Percentiles rank a stretch among this genome's conserved stretches.
phyloP scores from a whole-genome alignment of 1,140 invertebrate species.

The Drosophila hydei region DNA sequence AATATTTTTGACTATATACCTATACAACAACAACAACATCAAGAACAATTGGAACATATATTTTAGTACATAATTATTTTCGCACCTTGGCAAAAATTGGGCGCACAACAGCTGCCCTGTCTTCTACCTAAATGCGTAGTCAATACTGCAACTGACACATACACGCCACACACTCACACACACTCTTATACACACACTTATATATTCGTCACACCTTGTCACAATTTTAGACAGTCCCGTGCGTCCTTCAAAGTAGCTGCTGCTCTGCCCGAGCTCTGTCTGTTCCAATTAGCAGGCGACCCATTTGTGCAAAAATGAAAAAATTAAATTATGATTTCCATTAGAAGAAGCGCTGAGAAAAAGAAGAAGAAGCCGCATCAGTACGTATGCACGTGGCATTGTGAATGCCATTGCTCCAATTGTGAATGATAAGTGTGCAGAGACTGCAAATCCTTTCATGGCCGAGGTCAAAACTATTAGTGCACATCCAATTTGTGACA shows the following conservation, averaged over 20 bases:
- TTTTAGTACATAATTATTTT: slow-evolving; percentile 50
- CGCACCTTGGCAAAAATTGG: slow-evolving; percentile 61
- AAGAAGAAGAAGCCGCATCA: background rate
- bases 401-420: slow-evolving; percentile 48
- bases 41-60: slow-evolving; percentile 23
- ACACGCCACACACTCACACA: background rate
- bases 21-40: slow-evolving; percentile 40
- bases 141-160: slow-evolving; percentile 35
- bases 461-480: slow-evolving; percentile 79
- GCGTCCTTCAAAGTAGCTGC: slow-evolving; percentile 74
- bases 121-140: slow-evolving; percentile 38
- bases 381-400: slow-evolving; percentile 61
- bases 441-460: slow-evolving; percentile 75
- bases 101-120: slow-evolving; percentile 31
- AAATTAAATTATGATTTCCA: slow-evolving; percentile 67
- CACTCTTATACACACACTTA: background rate
- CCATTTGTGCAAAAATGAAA: slow-evolving; percentile 41
- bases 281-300: slow-evolving; percentile 70
- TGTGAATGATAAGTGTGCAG: slow-evolving; percentile 34
- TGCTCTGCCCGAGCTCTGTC: slow-evolving; percentile 33
- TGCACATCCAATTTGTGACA: slow-evolving; percentile 71
- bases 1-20: slow-evolving; percentile 31
- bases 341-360: slow-evolving; percentile 22
- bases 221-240: slow-evolving; percentile 55
- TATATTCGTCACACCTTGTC: slow-evolving; percentile 67